phyloP scores from a whole-genome alignment of 2,888 invertebrate genomes.

The Dendrolimus houi region DNA sequence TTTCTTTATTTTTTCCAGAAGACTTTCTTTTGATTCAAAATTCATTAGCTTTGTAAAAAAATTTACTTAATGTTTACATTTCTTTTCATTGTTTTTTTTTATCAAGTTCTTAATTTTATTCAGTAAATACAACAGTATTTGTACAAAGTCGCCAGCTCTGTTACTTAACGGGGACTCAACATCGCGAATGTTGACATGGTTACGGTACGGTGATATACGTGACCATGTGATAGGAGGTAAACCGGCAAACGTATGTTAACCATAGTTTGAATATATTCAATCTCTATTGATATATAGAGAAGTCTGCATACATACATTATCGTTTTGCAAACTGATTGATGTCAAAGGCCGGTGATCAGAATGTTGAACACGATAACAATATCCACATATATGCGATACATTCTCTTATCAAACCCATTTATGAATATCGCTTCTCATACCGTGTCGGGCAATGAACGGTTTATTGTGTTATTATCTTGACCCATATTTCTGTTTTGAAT shows the following conservation, averaged over 20 bases:
- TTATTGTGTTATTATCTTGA: not conserved
- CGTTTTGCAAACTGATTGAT: constrained; percentile 47
- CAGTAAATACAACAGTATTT: too few relatives aligned
- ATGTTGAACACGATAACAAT: constrained; percentile 2
- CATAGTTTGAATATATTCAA: not conserved
- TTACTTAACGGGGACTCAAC: not conserved
- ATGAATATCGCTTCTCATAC: not conserved
- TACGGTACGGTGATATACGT: not conserved
- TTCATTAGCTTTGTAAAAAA: too few relatives aligned
- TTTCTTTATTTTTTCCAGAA: too few relatives aligned
- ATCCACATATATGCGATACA: constrained; percentile 1
- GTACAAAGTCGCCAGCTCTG: too few relatives aligned
- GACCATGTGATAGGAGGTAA: not conserved
- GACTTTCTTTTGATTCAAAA: too few relatives aligned
- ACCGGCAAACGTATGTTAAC: not conserved
- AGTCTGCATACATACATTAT: constrained; percentile 21
- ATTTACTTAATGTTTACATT: too few relatives aligned
- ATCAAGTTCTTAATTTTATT: too few relatives aligned
- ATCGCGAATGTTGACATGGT: not conserved
- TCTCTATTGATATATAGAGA: not conserved
- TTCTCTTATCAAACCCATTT: not conserved
- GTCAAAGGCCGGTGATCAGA: constrained; percentile 36
- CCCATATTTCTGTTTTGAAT: not conserved
- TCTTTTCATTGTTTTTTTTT: too few relatives aligned
- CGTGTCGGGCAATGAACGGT: not conserved